Evolutionary conservation across 2,797 vertebrate genomes (phyloP).

Genomic region (Sebastes hubbsi): DNA sequence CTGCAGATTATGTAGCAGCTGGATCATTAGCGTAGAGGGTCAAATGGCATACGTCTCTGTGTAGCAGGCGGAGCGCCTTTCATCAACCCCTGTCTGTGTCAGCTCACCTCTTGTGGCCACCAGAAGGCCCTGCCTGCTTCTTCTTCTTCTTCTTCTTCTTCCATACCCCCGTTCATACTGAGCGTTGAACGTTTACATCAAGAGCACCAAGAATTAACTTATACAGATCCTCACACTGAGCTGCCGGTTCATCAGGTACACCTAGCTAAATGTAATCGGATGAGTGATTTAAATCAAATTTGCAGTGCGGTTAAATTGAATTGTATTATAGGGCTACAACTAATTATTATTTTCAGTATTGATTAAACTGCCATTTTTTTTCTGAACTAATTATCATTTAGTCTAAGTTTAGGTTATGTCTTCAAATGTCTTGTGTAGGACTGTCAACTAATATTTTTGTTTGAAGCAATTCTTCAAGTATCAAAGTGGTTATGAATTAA

Average conservation of each 20-base stretch:
- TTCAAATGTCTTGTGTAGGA: not conserved
- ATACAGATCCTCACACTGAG: not conserved
- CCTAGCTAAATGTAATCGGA: not conserved
- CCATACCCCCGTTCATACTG: not conserved
- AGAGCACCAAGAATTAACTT: not conserved
- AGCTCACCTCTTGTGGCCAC: constrained; percentile 43
- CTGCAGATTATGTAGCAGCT: constrained; percentile 75
- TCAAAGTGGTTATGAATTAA: not conserved
- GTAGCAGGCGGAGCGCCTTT: constrained; percentile 53
- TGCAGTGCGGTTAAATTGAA: not conserved
- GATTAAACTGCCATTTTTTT: not conserved
- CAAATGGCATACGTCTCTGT: constrained; percentile 67
- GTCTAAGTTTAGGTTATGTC: not conserved
- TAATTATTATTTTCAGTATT: not conserved
- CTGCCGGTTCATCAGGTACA: not conserved
- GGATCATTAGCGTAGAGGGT: constrained; percentile 75
- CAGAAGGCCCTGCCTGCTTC: constrained; percentile 20
- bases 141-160: not conserved
- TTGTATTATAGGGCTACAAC: not conserved
- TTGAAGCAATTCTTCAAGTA: not conserved
- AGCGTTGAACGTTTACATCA: constrained; percentile 1
- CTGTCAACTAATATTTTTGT: not conserved
- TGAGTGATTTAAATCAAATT: not conserved
- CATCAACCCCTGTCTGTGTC: constrained; percentile 48
- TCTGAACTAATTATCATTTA: not conserved